These are phyloP conservation scores for Nysson spinosus DNA, from an alignment of 2,888 invertebrate species.

Conservation along the genomic window DNA sequence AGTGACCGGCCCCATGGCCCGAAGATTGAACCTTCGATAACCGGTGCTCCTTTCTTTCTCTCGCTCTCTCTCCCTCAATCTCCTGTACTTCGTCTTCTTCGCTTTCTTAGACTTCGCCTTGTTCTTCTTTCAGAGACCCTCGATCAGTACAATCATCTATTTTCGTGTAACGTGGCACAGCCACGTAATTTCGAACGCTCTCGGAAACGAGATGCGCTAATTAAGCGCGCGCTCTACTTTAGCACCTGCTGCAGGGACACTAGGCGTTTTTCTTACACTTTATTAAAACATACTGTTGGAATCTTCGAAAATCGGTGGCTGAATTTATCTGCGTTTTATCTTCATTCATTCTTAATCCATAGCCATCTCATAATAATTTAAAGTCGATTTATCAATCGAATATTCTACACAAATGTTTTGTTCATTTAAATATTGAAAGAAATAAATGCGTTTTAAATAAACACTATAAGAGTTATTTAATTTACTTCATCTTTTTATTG, in stretches of 20 bases:
- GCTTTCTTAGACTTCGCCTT: too few relatives aligned
- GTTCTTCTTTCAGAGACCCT: too few relatives aligned
- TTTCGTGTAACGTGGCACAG: conserved; percentile 46
- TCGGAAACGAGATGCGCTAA: conserved; percentile 52
- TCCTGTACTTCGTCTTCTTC: conserved; percentile 19
- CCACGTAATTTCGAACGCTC: conserved; percentile 45
- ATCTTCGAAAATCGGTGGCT: too few relatives aligned
- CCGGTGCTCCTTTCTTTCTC: conserved; percentile 51
- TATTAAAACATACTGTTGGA: not conserved
- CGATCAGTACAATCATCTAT: conserved; percentile 37
- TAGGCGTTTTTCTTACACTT: not conserved
- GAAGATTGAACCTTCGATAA: conserved; percentile 71
- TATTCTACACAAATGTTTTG: too few relatives aligned
- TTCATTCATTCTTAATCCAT: too few relatives aligned
- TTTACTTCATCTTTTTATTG: too few relatives aligned
- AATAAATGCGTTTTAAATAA: too few relatives aligned
- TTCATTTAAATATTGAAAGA: too few relatives aligned
- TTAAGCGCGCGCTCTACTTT: conserved; percentile 47
- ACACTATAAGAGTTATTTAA: too few relatives aligned
- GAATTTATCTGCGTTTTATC: too few relatives aligned
- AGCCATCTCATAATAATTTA: too few relatives aligned
- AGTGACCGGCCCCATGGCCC: conserved; percentile 67
- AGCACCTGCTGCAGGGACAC: conserved; percentile 34
- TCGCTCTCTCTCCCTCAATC: conserved; percentile 1
- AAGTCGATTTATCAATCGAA: too few relatives aligned